phyloP scores from a whole-genome alignment of 2,888 invertebrate genomes.

The Thalpophila matura region DNA sequence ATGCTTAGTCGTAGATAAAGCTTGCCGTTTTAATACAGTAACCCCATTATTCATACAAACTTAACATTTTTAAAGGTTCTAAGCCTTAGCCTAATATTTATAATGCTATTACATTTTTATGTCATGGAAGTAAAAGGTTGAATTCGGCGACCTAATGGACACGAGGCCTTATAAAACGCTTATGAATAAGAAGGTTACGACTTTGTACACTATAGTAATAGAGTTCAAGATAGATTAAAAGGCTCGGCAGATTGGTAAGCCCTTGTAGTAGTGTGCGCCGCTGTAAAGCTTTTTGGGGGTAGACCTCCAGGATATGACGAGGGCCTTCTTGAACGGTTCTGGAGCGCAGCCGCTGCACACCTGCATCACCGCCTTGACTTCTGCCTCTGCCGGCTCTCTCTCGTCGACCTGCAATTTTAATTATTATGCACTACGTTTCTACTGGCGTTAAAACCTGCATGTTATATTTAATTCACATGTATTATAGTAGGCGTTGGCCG shows the following conservation, averaged over 20 bases:
- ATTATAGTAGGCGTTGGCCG: not conserved
- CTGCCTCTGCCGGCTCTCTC: conserved; percentile 95
- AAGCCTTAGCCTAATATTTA: not conserved
- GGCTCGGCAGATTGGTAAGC: conserved; percentile 92
- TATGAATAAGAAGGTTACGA: conserved; percentile 28
- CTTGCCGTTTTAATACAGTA: conserved; percentile 35
- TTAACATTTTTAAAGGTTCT: conserved; percentile 29
- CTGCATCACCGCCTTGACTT: conserved; percentile 95
- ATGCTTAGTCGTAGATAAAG: conserved; percentile 32
- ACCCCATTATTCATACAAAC: conserved; percentile 17
- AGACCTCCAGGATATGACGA: conserved; percentile 94
- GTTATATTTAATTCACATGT: not conserved
- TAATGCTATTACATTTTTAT: not conserved
- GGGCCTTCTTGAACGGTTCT: conserved; percentile 95
- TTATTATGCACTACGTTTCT: not conserved
- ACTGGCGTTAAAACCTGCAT: too few relatives aligned
- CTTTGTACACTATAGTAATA: conserved; percentile 56
- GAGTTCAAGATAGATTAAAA: conserved; percentile 80
- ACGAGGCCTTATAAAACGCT: conserved; percentile 16
- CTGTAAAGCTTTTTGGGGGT: conserved; percentile 94
- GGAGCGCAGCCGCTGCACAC: conserved; percentile 94
- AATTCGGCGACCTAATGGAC: too few relatives aligned
- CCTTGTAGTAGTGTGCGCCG: conserved; percentile 93
- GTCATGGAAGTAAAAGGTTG: too few relatives aligned
- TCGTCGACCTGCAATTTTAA: conserved; percentile 91